A percentile compares a stretch with the other conserved stretches of the same genome.
Conservation (phyloP, 1,140 invertebrate genomes). For the Drosophila grimshawi region DNA sequence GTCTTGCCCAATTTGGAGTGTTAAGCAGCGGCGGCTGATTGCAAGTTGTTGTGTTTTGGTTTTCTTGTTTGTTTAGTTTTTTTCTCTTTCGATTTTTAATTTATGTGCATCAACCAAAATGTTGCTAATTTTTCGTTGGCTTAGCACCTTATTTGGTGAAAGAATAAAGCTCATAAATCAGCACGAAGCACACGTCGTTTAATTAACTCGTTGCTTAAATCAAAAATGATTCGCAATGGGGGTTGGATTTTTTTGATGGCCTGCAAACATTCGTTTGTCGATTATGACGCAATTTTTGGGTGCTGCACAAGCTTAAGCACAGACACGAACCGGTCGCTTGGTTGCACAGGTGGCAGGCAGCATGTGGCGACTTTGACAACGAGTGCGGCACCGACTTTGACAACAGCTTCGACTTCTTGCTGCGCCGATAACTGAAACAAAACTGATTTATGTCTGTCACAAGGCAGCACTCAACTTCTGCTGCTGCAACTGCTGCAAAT, state of each 20-base stretch:
- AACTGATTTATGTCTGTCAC: slow-evolving; percentile 82
- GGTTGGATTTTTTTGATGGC: slow-evolving; percentile 53
- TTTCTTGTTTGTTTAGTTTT: slow-evolving; percentile 23
- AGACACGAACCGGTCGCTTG: slow-evolving; percentile 4
- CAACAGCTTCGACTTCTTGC: slow-evolving; percentile 67
- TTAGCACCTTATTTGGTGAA: slow-evolving; percentile 63
- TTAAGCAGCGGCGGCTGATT: slow-evolving; percentile 42
- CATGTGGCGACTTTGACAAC: slow-evolving; percentile 47
- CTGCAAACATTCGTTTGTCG: slow-evolving; percentile 48
- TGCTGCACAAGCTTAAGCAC: slow-evolving; percentile 16
- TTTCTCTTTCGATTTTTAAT: slow-evolving; percentile 38
- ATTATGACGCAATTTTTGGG: slow-evolving; percentile 71
- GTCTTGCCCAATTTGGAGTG: slow-evolving; percentile 71
- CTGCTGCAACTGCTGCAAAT: slow-evolving; percentile 1
- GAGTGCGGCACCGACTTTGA: slow-evolving; percentile 36
- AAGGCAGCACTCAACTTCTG: slow-evolving; percentile 55
- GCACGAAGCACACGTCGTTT: slow-evolving; percentile 61
- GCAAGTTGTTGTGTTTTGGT: slow-evolving; percentile 29
- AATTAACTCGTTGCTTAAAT: slow-evolving; percentile 69
- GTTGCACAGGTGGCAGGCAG: slow-evolving; percentile 17
- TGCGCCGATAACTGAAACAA: slow-evolving; percentile 80
- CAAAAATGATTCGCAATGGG: slow-evolving; percentile 21
- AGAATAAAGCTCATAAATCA: slow-evolving; percentile 47
- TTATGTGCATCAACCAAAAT: slow-evolving; percentile 80
- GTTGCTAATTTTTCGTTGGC: slow-evolving; percentile 76